Evolutionary conservation across 2,797 vertebrate genomes (phyloP), one percentile per base, ranked within the genome.

Genomic region (Bovichtus variegatus): DNA sequence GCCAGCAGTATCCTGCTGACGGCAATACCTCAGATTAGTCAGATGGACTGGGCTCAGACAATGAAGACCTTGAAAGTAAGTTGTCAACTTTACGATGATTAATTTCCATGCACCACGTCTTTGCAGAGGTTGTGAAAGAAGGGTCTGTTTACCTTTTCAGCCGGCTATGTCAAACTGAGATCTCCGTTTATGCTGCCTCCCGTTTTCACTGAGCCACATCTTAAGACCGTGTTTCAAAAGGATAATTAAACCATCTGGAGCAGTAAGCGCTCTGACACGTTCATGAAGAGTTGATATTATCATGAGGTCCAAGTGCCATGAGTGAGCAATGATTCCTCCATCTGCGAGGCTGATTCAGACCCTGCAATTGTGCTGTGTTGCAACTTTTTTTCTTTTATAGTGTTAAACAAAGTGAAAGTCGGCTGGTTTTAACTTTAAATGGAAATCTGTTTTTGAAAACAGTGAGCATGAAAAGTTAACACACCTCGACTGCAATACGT

Each of bases 1-100:
- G 98, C 98, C 65, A 98, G 97, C 74, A 99, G 96, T 83, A 95
- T 99, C 84, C 95, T 99, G 62, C 96, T 99, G n/a, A 96, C 96
- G 3, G 95, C 96, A 19, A 97, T 99, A 86, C 98, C 97, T 54
- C 97, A 96, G 77, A 97, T 99, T 89, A 96, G 95, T 76, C 96
- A 96, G 78, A 96, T 96, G 96, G 97, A 98, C 78, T 99, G 98
- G 98, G 90, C 93, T 9, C 94, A 94, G 76, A 97, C 96, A 15
- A 91, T 96, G 41, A 94, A 93, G 63, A 86, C 85, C 76, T 88
- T 97, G 76, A 97, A 96, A 91, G 98, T 98, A 93, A 95, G 96
- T 84, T 9, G 36, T 1, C 4, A 19, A 13, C 16, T 36, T 68
- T 38, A 36, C 46, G 19, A 65, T 80, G 85, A 81, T 70, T 84